Base-by-base conservation (phyloP, 2,797 vertebrate genomes). In the Capromys pilorides region DNA sequence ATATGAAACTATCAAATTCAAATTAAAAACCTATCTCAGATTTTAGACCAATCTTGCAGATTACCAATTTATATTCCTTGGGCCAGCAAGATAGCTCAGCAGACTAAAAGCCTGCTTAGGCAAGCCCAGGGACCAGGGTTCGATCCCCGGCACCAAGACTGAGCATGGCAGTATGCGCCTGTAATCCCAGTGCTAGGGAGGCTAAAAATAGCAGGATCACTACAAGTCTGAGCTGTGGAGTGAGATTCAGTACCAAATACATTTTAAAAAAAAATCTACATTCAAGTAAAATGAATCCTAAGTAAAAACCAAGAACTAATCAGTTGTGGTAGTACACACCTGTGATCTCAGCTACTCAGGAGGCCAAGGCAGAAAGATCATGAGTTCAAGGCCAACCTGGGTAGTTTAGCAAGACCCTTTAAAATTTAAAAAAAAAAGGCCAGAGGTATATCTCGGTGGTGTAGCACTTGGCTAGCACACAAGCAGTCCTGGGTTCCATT, bases 201-300 rank as follows among this genome's bases (percentile, higher is more conserved):
- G 54, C 54, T 18, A 14, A 54, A 54, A 54, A 54, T 14, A 54
- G 14, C 0, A 54, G 54, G 13, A 54, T 54, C 54, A 54, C 54
- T 57, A 57, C 16, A 18, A 57, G 14, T 57, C 54, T 57, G 54
- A 57, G 54, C 54, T 57, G 16, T 18, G 16, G 4, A 57, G 54
- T 57, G 54, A 57, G 16, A 57, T 14, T 14, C 54, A 57, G 54
- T 18, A 57, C 54, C 54, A 57, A 57, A 57, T 57, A 57, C 16
- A 18, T 57, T n/a, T n/a, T 13, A 54, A 54, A 54, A 49, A 49
- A 49, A 57, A 57, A 97, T 67, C 86, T 84, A 90, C 0, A 90
- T 19, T 90, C 87, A 64, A 92, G 95, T 95, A 96, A 45, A 64
- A 92, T 85, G 88, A 59, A 45, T 71, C 64, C 33, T 39, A 49